Conservation (phyloP, 2,113 vertebrate species). For the Chloroceryle aenea region DNA sequence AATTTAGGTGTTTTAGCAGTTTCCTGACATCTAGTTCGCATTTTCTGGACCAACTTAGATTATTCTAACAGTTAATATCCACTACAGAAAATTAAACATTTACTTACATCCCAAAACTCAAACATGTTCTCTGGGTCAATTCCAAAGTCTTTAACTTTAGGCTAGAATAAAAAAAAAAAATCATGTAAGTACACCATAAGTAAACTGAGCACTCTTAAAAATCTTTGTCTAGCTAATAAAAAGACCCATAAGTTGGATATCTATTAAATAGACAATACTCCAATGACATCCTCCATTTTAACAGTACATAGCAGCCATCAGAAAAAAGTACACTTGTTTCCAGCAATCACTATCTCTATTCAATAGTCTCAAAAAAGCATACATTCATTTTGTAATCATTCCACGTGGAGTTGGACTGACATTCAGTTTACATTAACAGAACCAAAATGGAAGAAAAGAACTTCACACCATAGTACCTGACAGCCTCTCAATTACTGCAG, state of each 20-base stretch:
- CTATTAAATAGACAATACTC: neutral
- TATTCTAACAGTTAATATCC: neutral
- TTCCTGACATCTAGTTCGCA: neutral
- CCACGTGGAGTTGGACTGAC: neutral
- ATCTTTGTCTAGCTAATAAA: neutral
- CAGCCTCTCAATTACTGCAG: neutral
- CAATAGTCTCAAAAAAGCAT: neutral
- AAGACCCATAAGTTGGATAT: neutral
- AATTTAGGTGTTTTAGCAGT: neutral
- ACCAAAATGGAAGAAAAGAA: neutral
- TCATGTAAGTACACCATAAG: accelerated
- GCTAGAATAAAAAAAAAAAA: slow-evolving; percentile 72
- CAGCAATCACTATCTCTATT: neutral
- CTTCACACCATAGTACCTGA: neutral
- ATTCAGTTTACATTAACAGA: neutral
- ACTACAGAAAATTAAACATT: neutral
- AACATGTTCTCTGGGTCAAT: slow-evolving; percentile 98
- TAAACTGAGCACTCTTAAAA: neutral
- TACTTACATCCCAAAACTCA: slow-evolving; percentile 98
- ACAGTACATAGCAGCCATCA: neutral
- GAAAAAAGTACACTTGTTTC: neutral
- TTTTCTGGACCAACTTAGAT: neutral
- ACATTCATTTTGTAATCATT: neutral
- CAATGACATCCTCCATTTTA: neutral
- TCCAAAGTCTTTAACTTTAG: slow-evolving; percentile 96